These are phyloP conservation scores for Amphilophus citrinellus DNA, from an alignment of 2,113 vertebrate genomes.

Conservation along the genomic window DNA sequence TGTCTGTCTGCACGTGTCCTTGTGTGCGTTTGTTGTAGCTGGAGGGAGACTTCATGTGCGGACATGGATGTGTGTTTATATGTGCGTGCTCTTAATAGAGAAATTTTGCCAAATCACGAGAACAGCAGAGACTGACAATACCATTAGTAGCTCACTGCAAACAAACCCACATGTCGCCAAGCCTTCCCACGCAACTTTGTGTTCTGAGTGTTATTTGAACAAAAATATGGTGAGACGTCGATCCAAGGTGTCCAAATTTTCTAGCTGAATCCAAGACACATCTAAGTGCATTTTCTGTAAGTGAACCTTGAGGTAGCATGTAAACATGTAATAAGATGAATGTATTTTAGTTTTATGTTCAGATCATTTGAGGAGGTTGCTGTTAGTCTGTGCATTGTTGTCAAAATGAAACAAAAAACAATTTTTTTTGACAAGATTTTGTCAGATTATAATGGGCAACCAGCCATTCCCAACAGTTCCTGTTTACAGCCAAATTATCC, in stretches of 20 bases:
- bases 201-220: conserved; percentile 56
- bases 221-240: conserved; percentile 45
- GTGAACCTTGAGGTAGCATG: conserved; percentile 69
- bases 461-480: conserved; percentile 36
- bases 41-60: conserved; percentile 6
- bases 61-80: conserved; percentile 35
- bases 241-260: conserved; percentile 17
- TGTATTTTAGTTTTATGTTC: conserved; percentile 60
- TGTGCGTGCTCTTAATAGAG: conserved; percentile 36
- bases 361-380: conserved; percentile 31
- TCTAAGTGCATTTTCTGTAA: conserved; percentile 56
- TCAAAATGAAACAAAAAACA: conserved; percentile 17
- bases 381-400: conserved; percentile 45
- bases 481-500: conserved; percentile 54
- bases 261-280: conserved; percentile 24
- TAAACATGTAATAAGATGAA: conserved; percentile 66
- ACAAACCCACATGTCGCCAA: conserved; percentile 27
- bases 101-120: conserved; percentile 56
- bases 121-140: conserved; percentile 36
- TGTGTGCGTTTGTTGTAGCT: conserved; percentile 35
- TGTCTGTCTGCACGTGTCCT: conserved; percentile 46
- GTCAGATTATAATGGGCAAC: conserved; percentile 7
- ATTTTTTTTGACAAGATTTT: conserved; percentile 15
- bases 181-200: conserved; percentile 41
- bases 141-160: conserved; percentile 43